Percentiles rank a stretch among this genome's conserved stretches.
phyloP scores from a whole-genome alignment of 2,888 invertebrate species.

The Acronicta aceris region DNA sequence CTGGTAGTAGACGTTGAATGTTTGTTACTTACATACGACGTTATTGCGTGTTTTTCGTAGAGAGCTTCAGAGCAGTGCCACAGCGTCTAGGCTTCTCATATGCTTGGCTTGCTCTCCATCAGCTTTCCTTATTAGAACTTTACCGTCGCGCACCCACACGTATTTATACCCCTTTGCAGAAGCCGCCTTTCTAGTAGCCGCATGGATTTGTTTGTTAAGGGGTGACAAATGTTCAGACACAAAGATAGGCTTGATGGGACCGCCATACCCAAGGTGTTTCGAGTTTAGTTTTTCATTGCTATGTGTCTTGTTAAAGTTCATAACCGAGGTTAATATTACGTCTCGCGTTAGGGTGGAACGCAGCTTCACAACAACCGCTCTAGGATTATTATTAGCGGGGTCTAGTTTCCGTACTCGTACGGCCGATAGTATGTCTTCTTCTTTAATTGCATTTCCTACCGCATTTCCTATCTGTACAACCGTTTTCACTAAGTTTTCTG shows the following conservation, averaged over 20 bases:
- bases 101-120: slow-evolving; percentile 1
- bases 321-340: no score
- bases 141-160: slow-evolving; percentile 1
- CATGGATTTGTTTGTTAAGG: not conserved
- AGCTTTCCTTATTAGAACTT: not conserved
- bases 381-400: not conserved
- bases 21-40: no score
- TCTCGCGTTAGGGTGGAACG: not conserved
- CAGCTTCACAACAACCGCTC: not conserved
- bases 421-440: no score
- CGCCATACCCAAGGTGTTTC: no score
- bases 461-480: no score
- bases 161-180: not conserved
- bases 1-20: not conserved
- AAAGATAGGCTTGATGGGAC: no score
- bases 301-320: no score
- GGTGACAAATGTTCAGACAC: no score
- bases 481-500: no score
- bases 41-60: no score
- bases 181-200: not conserved
- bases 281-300: no score
- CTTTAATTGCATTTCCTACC: no score
- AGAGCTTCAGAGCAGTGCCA: not conserved
- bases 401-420: not conserved
- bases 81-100: not conserved